phyloP scores from a whole-genome alignment of 2,888 invertebrate genomes.

The Imbricaverruca yamaguchii region DNA sequence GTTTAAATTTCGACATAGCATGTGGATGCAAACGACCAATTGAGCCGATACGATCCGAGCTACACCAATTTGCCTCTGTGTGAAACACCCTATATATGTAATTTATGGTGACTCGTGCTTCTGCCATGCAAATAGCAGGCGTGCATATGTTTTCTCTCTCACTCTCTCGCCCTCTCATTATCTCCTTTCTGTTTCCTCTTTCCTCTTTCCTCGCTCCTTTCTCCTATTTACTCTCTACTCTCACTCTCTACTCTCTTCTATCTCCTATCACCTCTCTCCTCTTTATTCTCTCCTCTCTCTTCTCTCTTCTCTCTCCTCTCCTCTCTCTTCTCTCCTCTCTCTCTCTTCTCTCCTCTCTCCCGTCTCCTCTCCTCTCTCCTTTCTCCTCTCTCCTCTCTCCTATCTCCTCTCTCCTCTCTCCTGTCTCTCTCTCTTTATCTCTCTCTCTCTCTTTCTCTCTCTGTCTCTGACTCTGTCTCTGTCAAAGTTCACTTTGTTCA shows the following conservation, averaged over 20 bases:
- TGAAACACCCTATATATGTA: no score
- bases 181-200: not conserved
- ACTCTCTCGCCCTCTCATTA: constrained; percentile 17
- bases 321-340: no score
- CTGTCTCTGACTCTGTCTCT: not conserved
- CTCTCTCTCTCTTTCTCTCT: constrained; percentile 20
- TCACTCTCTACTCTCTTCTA: not conserved
- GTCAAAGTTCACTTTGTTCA: no score
- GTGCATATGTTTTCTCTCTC: no score
- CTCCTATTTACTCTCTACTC: not conserved
- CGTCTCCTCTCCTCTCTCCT: not conserved
- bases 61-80: no score
- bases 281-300: not conserved
- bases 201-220: not conserved
- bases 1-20: no score
- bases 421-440: constrained; percentile 25
- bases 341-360: not conserved
- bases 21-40: no score
- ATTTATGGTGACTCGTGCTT: no score
- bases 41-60: no score
- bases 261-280: no score
- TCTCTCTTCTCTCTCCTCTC: not conserved
- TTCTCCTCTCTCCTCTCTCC: not conserved
- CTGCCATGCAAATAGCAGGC: no score
- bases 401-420: no score